These are phyloP conservation scores for Solenopsis fugax DNA, from an alignment of 1,140 invertebrate genomes.

Conservation along the genomic window DNA sequence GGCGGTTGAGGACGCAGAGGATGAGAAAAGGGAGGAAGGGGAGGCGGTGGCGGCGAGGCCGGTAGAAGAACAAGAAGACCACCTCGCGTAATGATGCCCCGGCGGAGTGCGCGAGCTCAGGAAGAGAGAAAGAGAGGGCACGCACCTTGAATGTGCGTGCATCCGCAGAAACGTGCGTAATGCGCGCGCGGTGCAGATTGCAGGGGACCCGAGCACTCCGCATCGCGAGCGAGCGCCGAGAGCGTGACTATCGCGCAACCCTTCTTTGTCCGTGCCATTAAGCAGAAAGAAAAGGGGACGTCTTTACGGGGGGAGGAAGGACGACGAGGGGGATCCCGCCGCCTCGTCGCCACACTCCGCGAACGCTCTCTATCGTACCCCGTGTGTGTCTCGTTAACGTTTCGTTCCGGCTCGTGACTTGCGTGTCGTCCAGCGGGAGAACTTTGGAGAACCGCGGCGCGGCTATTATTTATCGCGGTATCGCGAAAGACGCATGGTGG, in stretches of 20 bases:
- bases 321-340: neutral
- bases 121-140: neutral
- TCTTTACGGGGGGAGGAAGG: neutral
- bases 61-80: slow-evolving; percentile 43
- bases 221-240: slow-evolving; percentile 16
- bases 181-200: slow-evolving; percentile 52
- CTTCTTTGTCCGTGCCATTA: slow-evolving; percentile 57
- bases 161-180: slow-evolving; percentile 58
- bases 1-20: slow-evolving; percentile 29
- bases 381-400: slow-evolving; percentile 40
- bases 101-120: neutral
- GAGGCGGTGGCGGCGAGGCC: neutral
- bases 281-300: slow-evolving; percentile 31
- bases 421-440: slow-evolving; percentile 34
- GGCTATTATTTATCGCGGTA: slow-evolving; percentile 11
- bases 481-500: neutral
- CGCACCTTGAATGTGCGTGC: slow-evolving; percentile 50
- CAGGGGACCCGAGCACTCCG: slow-evolving; percentile 27
- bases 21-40: slow-evolving; percentile 7
- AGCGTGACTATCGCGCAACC: slow-evolving; percentile 53
- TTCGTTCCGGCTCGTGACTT: slow-evolving; percentile 44
- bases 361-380: slow-evolving; percentile 37
- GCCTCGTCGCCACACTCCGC: neutral
- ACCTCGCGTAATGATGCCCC: slow-evolving; percentile 45
- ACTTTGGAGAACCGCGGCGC: slow-evolving; percentile 16